These are phyloP conservation scores for Myrmophylax atrothorax DNA, from an alignment of 2,113 vertebrate species.

Conservation along the genomic window DNA sequence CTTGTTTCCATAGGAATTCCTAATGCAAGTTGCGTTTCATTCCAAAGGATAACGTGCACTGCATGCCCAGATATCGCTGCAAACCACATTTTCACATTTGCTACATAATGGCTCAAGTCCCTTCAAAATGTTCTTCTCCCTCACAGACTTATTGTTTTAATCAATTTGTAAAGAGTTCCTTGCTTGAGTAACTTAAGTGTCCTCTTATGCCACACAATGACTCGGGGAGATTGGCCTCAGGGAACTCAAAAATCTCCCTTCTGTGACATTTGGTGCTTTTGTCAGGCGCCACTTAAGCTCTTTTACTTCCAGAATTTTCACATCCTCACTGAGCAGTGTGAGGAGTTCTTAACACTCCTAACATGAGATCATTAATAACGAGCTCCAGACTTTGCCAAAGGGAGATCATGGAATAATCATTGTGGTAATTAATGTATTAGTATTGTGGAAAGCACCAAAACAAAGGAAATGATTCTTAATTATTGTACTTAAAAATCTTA, in stretches of 20 bases:
- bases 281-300: not conserved
- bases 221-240: not conserved
- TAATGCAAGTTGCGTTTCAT: not conserved
- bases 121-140: not conserved
- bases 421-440: not conserved
- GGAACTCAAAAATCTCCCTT: not conserved
- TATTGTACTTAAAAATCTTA: not conserved
- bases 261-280: not conserved
- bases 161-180: not conserved
- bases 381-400: not conserved
- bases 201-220: not conserved
- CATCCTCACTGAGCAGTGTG: not conserved
- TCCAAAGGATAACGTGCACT: not conserved
- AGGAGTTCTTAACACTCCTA: not conserved
- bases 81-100: not conserved
- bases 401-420: not conserved
- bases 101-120: not conserved
- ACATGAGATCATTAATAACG: not conserved
- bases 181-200: not conserved
- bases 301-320: conserved; percentile 23
- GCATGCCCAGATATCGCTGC: not conserved
- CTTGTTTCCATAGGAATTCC: not conserved
- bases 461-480: not conserved
- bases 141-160: conserved; percentile 10
- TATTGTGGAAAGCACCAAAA: not conserved